Evolutionary conservation across 2,113 vertebrate genomes (phyloP), one percentile per base, ranked within the genome.

Genomic region (Etheostoma spectabile): DNA sequence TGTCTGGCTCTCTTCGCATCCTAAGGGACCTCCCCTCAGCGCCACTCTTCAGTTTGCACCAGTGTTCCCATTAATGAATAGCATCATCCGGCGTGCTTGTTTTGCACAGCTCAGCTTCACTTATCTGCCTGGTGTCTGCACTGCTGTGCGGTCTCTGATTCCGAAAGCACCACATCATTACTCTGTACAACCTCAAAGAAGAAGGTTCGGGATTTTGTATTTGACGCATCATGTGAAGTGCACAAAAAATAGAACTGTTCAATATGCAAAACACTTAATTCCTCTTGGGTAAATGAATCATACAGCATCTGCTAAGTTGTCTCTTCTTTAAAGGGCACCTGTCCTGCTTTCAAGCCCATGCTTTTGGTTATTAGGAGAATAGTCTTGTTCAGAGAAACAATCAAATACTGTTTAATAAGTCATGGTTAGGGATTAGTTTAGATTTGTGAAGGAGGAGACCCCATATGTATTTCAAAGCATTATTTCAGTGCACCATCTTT

Each of bases 41-140:
- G 77, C 80, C 63, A 10, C 74, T 90, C 85, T 75, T 74, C 69
- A 83, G 76, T 79, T 80, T 80, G 82, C 77, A 78, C 82, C 67
- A 8, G 74, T 74, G 83, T 91, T 83, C 74, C 78, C 80, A 64
- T 79, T 88, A 89, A 91, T 88, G 84, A 91, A 86, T 65, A 82
- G 77, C 87, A 84, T 86, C 88, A 90, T 83, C 80, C 56, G 33
- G 82, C 86, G 59, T 84, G 76, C 82, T 87, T 84, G 81, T 84
- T 89, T 86, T 83, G 85, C 80, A 81, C 79, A 57, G 62, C 87
- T 87, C 53, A 77, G 82, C 79, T 84, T 83, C 76, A 71, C 81
- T 72, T 81, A 74, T 30, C 85, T 67, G 85, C 69, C 67, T 87
- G 80, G 55, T 78, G 84, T 85, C 67, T 88, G 86, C 76, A 84